Percentiles rank a stretch among this genome's conserved stretches.
phyloP scores from a whole-genome alignment of 2,113 vertebrate genomes.

The Noctilio leporinus region DNA sequence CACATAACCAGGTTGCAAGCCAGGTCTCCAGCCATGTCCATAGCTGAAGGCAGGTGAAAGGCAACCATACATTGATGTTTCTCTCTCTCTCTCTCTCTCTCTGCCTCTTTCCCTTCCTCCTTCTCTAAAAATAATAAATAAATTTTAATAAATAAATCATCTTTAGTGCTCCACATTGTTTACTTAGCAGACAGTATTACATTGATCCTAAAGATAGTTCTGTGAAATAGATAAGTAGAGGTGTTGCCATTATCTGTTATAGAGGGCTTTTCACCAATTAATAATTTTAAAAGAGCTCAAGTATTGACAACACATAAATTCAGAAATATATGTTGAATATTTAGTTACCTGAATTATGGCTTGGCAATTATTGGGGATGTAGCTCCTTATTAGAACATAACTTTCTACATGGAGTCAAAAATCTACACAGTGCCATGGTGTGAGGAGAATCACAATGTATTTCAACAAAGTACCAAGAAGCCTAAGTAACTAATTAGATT shows the following conservation, averaged over 20 bases:
- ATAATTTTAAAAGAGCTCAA: neutral
- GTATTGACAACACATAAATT: neutral
- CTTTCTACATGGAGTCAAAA: neutral
- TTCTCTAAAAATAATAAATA: too few relatives aligned
- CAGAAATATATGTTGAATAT: neutral
- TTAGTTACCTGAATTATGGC: constrained; percentile 10
- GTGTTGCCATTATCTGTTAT: neutral
- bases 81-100: too few relatives aligned
- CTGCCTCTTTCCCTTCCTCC: too few relatives aligned
- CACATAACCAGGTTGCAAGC: too few relatives aligned
- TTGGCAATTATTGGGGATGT: neutral
- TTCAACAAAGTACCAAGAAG: neutral
- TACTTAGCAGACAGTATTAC: neutral
- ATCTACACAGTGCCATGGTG: neutral
- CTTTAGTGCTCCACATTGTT: neutral
- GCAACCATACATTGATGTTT: too few relatives aligned
- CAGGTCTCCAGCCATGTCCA: too few relatives aligned
- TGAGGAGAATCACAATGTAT: neutral
- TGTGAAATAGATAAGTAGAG: neutral
- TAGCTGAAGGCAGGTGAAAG: too few relatives aligned
- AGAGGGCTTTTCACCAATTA: neutral
- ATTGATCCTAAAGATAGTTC: constrained; percentile 16
- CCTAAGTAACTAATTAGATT: neutral
- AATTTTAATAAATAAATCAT: too few relatives aligned
- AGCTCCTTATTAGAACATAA: neutral